Percentiles rank a stretch among this genome's conserved stretches.
Conservation (phyloP, 2,797 vertebrate genomes). For the Helostoma temminkii region DNA sequence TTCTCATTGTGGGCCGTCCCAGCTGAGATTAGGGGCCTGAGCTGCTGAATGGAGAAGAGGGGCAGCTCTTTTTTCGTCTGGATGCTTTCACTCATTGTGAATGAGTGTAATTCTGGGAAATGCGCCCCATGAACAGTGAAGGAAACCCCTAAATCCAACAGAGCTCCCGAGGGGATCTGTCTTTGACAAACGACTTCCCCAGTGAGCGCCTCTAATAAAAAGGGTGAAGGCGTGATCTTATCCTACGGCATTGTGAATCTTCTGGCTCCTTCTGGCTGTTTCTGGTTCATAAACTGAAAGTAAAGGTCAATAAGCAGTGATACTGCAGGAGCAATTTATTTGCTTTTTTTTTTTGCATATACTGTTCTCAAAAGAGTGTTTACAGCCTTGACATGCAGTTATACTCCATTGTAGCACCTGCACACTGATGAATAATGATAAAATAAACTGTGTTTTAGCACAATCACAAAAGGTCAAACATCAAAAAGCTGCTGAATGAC, state of each 20-base stretch:
- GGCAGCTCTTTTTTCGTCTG: constrained; percentile 55
- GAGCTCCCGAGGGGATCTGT: constrained; percentile 70
- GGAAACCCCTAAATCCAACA: constrained; percentile 80
- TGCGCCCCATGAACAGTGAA: constrained; percentile 70
- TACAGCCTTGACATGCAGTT: background rate
- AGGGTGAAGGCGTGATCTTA: constrained; percentile 63
- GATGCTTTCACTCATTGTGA: constrained; percentile 76
- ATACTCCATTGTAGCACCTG: constrained; percentile 17
- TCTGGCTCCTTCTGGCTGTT: constrained; percentile 30
- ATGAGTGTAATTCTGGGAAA: constrained; percentile 83
- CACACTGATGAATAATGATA: constrained; percentile 40
- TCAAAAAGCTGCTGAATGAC: constrained; percentile 73
- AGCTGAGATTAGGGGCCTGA: constrained; percentile 78
- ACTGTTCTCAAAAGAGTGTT: background rate
- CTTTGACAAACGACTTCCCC: constrained; percentile 79
- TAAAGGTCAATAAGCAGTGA: constrained; percentile 51
- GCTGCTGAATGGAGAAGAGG: constrained; percentile 71
- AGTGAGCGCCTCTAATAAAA: constrained; percentile 58
- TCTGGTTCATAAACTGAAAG: constrained; percentile 40
- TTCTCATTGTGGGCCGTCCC: constrained; percentile 68
- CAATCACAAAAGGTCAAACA: constrained; percentile 69
- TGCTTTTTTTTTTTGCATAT: constrained; percentile 3
- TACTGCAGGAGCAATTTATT: constrained; percentile 43
- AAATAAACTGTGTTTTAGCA: constrained; percentile 51
- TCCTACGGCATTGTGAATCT: constrained; percentile 54